These are phyloP conservation scores for Exephanes ischioxanthus DNA, from an alignment of 2,888 invertebrate species.

Conservation along the genomic window DNA sequence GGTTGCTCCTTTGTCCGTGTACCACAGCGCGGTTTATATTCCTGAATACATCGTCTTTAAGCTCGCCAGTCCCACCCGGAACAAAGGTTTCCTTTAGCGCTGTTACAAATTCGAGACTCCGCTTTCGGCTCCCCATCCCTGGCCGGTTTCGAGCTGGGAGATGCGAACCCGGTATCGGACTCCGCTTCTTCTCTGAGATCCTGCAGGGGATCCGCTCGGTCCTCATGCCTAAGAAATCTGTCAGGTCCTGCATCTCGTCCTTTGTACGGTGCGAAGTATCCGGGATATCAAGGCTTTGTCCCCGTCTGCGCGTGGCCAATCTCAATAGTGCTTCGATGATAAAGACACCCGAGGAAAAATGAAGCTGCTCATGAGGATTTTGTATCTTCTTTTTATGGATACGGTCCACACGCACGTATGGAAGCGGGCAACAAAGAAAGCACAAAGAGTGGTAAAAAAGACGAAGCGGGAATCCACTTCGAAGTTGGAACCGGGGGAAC, in stretches of 20 bases:
- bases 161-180: constrained; percentile 26
- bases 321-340: constrained; percentile 17
- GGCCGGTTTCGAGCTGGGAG: neutral
- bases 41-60: constrained; percentile 65
- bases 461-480: neutral
- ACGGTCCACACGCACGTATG: neutral
- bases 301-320: neutral
- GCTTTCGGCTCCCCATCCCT: constrained; percentile 17
- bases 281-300: constrained; percentile 39
- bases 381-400: neutral
- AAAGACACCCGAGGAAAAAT: constrained; percentile 18
- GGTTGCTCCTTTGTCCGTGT: constrained; percentile 53
- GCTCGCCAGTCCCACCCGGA: constrained; percentile 32
- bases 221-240: constrained; percentile 13
- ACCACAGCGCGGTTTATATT: constrained; percentile 15
- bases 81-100: constrained; percentile 49
- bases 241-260: constrained; percentile 17
- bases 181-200: constrained; percentile 18
- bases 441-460: neutral
- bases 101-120: constrained; percentile 53
- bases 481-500: constrained; percentile 5
- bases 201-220: constrained; percentile 8
- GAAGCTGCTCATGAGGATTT: constrained; percentile 14
- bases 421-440: neutral
- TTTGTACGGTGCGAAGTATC: constrained; percentile 21